Percentiles rank a stretch among this genome's conserved stretches.
These are phyloP conservation scores for Agriopis aurantiaria DNA, from an alignment of 2,888 invertebrate genomes.

Conservation along the genomic window DNA sequence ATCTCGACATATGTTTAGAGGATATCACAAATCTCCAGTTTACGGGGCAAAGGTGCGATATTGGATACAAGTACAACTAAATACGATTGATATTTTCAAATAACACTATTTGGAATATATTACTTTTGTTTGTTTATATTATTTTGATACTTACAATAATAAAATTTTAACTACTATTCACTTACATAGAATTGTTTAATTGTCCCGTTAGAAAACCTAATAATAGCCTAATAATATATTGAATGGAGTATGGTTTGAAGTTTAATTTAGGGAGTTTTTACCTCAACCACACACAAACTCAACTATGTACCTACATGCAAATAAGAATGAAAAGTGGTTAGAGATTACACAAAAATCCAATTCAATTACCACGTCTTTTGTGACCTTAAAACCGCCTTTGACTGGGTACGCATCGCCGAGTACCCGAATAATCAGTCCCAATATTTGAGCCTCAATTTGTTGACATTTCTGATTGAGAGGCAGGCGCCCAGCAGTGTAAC, in stretches of 20 bases:
- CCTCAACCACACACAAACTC: conserved; percentile 51
- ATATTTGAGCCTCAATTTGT: conserved; percentile 82
- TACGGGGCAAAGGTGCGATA: conserved; percentile 21
- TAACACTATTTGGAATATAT: conserved; percentile 3
- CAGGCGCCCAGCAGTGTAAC: conserved; percentile 75
- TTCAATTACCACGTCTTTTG: conserved; percentile 82
- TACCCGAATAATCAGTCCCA: conserved; percentile 76
- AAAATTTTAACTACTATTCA: background rate
- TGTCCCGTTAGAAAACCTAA: background rate
- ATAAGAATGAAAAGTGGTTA: conserved; percentile 74
- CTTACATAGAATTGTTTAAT: background rate
- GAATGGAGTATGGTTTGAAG: background rate
- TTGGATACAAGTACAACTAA: conserved; percentile 25
- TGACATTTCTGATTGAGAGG: conserved; percentile 66
- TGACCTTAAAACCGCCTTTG: conserved; percentile 82
- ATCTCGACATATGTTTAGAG: conserved; percentile 36
- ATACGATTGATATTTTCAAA: conserved; percentile 13
- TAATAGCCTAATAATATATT: background rate
- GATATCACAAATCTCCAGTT: conserved; percentile 32
- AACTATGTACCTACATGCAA: conserved; percentile 50
- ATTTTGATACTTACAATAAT: background rate
- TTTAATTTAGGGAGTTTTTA: conserved; percentile 15
- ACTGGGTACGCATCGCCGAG: conserved; percentile 55
- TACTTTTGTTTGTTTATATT: conserved; percentile 16
- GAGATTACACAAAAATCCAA: conserved; percentile 77